Percentiles rank a stretch among this genome's conserved stretches.
phyloP scores from a whole-genome alignment of 2,888 invertebrate species.

The Oxyteleia sp. region DNA sequence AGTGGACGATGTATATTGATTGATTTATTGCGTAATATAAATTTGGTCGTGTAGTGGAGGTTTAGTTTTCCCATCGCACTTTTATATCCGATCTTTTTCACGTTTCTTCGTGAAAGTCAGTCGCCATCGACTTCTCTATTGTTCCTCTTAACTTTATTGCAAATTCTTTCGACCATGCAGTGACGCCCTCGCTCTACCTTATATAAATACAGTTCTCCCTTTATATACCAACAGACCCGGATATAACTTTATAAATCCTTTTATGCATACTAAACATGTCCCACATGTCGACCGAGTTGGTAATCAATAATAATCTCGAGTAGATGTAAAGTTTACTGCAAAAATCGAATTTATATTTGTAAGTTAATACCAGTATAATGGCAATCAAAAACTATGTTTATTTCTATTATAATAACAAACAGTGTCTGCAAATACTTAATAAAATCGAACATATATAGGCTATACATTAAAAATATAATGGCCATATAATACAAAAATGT shows the following conservation, averaged over 20 bases:
- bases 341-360: too few species aligned
- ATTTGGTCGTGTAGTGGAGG: conserved; percentile 7
- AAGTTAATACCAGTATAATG: too few species aligned
- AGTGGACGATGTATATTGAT: background rate
- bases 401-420: too few species aligned
- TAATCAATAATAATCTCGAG: too few species aligned
- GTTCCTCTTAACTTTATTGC: conserved; percentile 44
- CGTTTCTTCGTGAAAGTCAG: conserved; percentile 25
- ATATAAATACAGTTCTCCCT: conserved; percentile 46
- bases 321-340: too few species aligned
- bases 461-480: too few species aligned
- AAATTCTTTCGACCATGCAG: conserved; percentile 44
- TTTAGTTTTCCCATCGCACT: background rate
- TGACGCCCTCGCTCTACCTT: conserved; percentile 26
- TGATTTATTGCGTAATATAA: conserved; percentile 10
- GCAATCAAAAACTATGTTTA: too few species aligned
- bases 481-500: too few species aligned
- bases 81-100: conserved; percentile 33
- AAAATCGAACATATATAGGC: too few species aligned
- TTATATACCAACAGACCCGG: conserved; percentile 14
- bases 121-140: conserved; percentile 32
- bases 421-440: too few species aligned
- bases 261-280: conserved; percentile 25
- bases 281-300: too few species aligned
- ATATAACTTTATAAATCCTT: conserved; percentile 38